Evolutionary conservation across 2,113 vertebrate genomes (phyloP).

Genomic region (Oncorhynchus keta): DNA sequence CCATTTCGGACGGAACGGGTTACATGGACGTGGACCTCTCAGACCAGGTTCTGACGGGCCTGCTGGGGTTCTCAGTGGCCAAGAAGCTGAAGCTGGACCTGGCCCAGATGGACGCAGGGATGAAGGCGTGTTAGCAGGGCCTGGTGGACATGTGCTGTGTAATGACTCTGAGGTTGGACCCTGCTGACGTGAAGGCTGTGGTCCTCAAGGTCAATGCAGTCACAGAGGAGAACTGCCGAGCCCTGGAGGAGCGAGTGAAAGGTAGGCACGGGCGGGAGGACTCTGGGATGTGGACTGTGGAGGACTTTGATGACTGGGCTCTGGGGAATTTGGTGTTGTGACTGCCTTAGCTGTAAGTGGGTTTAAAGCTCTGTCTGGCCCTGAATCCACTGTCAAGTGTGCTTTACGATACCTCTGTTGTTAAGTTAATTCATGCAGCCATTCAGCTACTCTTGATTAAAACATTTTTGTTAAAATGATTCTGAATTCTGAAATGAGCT

Average conservation of each 20-base stretch:
- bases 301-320: not conserved
- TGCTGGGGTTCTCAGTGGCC: conserved; percentile 89
- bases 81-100: conserved; percentile 84
- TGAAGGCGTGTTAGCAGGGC: conserved; percentile 83
- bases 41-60: conserved; percentile 79
- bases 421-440: no score
- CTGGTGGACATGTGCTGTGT: conserved; percentile 93
- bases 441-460: no score
- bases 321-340: not conserved
- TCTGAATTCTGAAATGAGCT: no score
- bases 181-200: conserved; percentile 66
- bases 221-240: conserved; percentile 67
- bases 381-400: no score
- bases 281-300: not conserved
- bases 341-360: not conserved
- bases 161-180: conserved; percentile 84
- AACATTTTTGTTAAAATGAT: no score
- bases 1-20: conserved; percentile 89
- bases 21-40: conserved; percentile 89
- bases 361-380: not conserved
- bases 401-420: no score
- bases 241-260: conserved; percentile 74
- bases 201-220: conserved; percentile 77
- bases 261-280: not conserved
- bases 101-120: conserved; percentile 75